phyloP scores from a whole-genome alignment of 2,113 vertebrate genomes.

The Cavia porcellus region DNA sequence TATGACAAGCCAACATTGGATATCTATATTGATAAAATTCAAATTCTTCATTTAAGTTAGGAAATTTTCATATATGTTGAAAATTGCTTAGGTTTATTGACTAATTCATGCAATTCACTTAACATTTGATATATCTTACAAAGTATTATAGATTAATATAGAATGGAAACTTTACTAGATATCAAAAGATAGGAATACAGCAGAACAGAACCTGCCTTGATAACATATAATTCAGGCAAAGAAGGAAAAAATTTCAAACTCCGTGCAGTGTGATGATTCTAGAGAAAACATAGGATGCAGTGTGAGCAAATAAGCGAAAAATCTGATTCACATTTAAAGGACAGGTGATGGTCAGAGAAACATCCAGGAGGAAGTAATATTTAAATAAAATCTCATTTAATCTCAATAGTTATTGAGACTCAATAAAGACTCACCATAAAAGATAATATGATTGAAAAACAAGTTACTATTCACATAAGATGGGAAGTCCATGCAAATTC shows the following conservation, averaged over 20 bases:
- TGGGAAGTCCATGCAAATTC: background rate
- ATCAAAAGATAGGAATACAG: background rate
- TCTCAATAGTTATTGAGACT: too few relatives aligned
- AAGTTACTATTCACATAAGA: background rate
- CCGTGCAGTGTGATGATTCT: background rate
- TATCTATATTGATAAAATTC: slow-evolving; percentile 3
- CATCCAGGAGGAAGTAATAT: background rate
- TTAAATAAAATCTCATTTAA: background rate
- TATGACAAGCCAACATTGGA: background rate
- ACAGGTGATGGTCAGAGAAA: background rate
- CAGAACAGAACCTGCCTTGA: background rate
- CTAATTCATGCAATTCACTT: background rate
- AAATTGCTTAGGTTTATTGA: background rate
- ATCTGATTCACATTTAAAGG: background rate
- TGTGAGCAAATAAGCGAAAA: background rate
- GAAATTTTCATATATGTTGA: background rate
- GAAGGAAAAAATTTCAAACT: background rate
- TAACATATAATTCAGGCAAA: background rate
- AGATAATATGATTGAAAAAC: background rate
- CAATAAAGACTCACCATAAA: background rate
- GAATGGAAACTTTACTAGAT: background rate
- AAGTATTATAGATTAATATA: background rate
- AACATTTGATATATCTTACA: background rate
- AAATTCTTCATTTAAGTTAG: slow-evolving; percentile 29
- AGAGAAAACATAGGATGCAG: background rate